Base-by-base conservation (phyloP, 2,113 vertebrate genomes). In the Notiomystis cincta region DNA sequence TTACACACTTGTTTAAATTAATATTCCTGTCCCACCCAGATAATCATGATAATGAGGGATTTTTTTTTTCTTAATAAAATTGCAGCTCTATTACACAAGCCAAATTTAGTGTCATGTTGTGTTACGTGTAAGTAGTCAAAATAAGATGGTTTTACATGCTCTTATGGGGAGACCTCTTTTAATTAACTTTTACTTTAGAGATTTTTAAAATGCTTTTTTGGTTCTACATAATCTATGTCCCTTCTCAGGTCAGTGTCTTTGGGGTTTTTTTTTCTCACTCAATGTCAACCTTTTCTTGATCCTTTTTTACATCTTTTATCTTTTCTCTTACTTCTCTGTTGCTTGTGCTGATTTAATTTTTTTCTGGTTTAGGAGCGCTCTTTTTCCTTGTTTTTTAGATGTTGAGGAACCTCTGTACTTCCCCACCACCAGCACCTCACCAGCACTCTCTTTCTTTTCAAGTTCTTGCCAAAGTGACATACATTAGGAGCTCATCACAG, bases 1-100 rank as follows among this genome's bases (percentile, higher is more conserved):
- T 84, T 92, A 89, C 33, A 78, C 4, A 13, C 35, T 83, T 78
- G 28, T 82, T 83, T 67, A 67, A 95, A 84, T 93, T 87, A 89
- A 81, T 93, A 88, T 81, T 88, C 35, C 9, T 73, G 30, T 58
- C 38, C n/a, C 85, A 86, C 79, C 47, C 60, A 77, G 64, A 87
- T 92, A 79, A 75, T 89, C 4, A 70, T 14, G 91, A 61, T 93
- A 83, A 94, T 51, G 42, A 90, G 30, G 50, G 21, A 15, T 53
- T 86, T 78, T 57, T 72, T 87, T 88, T 44, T 88, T 76, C 30
- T 23, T 6, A 53, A 66, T 95, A 71, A 83, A 95, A 95, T 22
- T 82, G 31, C 64, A 78, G 24, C 42, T 90, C 37, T 73, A 30
- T 78, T 58, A 40, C 28, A 69, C 14, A 73, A 73, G 60, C 15